These are phyloP conservation scores for Epistrophe eligans DNA, from an alignment of 2,888 invertebrate genomes.

Conservation along the genomic window DNA sequence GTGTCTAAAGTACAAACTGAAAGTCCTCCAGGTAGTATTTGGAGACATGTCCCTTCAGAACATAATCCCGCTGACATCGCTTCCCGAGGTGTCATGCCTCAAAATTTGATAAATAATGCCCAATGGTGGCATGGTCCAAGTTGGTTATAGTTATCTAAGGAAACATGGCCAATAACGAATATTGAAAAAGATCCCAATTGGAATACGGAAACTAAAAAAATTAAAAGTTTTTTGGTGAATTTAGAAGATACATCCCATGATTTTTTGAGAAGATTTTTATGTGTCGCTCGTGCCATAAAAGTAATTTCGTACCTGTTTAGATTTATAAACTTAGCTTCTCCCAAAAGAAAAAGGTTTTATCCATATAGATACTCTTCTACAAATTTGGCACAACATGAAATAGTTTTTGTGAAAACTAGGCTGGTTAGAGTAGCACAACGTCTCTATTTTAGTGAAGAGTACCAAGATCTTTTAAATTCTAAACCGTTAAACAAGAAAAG, in stretches of 20 bases:
- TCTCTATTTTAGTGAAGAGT: too few relatives aligned
- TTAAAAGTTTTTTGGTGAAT: neutral
- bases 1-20: slow-evolving; percentile 14
- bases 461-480: too few relatives aligned
- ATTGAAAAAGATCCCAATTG: neutral
- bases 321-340: neutral
- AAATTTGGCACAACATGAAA: too few relatives aligned
- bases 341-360: too few relatives aligned
- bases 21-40: too few relatives aligned
- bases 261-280: slow-evolving; percentile 2
- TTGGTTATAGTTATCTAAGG: neutral
- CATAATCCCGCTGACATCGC: slow-evolving; percentile 27
- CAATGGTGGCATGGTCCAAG: slow-evolving; percentile 20
- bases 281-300: neutral
- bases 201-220: neutral
- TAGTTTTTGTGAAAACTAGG: too few relatives aligned
- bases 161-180: neutral
- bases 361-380: too few relatives aligned
- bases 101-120: neutral
- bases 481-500: too few relatives aligned
- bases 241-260: neutral
- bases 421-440: too few relatives aligned
- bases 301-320: slow-evolving; percentile 8
- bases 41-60: too few relatives aligned
- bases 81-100: slow-evolving; percentile 29